Conservation (phyloP, 2,797 vertebrate species). For the Sebastes iracundus region DNA sequence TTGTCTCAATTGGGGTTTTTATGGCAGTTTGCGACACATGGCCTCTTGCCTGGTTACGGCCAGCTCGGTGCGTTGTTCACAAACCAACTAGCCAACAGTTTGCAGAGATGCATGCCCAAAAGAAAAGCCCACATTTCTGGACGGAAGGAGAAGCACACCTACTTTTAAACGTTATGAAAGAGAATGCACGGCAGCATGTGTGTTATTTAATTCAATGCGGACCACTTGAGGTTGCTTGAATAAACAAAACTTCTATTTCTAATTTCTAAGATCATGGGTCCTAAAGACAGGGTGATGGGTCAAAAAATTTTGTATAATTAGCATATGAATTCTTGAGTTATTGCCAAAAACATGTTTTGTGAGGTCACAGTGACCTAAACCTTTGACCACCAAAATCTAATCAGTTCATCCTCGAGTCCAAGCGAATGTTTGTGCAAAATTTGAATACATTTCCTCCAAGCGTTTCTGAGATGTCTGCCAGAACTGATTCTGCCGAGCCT, state of each 20-base stretch:
- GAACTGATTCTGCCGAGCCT: constrained; percentile 24
- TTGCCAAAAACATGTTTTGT: not conserved
- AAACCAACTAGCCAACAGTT: no score
- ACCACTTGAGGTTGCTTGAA: not conserved
- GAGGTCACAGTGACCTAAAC: not conserved
- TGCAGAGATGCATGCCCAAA: no score
- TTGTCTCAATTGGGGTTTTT: no score
- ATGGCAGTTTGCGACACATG: no score
- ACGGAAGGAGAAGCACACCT: no score
- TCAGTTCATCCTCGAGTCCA: not conserved
- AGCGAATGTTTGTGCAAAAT: not conserved
- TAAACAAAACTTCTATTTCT: not conserved
- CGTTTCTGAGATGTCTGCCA: not conserved
- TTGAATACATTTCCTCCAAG: not conserved
- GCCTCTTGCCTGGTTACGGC: no score
- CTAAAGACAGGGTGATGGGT: not conserved
- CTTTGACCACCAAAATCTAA: not conserved
- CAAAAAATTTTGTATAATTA: not conserved
- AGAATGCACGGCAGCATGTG: no score
- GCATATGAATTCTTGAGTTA: not conserved
- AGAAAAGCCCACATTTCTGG: no score
- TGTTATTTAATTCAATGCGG: not conserved
- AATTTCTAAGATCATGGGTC: not conserved
- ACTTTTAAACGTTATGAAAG: no score
- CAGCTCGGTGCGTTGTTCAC: no score